Evolutionary conservation across 2,888 invertebrate species (phyloP).

Genomic region (Iphiclides podalirius): DNA sequence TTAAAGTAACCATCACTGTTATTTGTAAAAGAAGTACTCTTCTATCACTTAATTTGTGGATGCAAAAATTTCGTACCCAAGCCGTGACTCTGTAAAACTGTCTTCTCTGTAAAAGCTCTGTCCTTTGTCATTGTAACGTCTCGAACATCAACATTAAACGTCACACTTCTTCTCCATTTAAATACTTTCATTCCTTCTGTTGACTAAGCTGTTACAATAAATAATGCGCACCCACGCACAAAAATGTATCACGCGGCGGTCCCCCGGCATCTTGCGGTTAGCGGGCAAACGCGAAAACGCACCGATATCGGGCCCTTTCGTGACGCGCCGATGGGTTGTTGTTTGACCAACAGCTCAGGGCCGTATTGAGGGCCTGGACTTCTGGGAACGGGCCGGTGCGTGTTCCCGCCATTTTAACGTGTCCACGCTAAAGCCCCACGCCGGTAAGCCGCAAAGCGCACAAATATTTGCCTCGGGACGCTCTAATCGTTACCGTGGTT

Average conservation of each 20-base stretch:
- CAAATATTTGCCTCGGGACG: slow-evolving; percentile 48
- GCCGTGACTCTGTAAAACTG: no score
- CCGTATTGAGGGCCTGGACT: slow-evolving; percentile 60
- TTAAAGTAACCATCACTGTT: no score
- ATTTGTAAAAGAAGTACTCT: no score
- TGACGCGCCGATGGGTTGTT: slow-evolving; percentile 44
- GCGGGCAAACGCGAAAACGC: slow-evolving; percentile 44
- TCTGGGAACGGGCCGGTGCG: slow-evolving; percentile 49
- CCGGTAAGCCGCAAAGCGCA: slow-evolving; percentile 41
- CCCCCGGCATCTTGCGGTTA: slow-evolving; percentile 51
- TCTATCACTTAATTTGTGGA: no score
- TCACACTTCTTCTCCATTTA: no score
- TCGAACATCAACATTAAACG: no score
- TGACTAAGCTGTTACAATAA: no score
- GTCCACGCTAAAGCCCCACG: slow-evolving; percentile 53
- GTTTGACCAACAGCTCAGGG: slow-evolving; percentile 49
- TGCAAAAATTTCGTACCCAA: no score
- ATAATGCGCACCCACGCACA: neutral
- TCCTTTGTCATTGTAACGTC: no score
- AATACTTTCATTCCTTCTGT: no score
- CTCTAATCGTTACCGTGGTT: slow-evolving; percentile 64
- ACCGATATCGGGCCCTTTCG: slow-evolving; percentile 45
- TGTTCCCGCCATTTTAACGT: slow-evolving; percentile 52
- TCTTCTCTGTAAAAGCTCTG: no score
- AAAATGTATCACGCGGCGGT: slow-evolving; percentile 32